phyloP scores from a whole-genome alignment of 2,888 invertebrate species.

The Aspidiotus rigidus region DNA sequence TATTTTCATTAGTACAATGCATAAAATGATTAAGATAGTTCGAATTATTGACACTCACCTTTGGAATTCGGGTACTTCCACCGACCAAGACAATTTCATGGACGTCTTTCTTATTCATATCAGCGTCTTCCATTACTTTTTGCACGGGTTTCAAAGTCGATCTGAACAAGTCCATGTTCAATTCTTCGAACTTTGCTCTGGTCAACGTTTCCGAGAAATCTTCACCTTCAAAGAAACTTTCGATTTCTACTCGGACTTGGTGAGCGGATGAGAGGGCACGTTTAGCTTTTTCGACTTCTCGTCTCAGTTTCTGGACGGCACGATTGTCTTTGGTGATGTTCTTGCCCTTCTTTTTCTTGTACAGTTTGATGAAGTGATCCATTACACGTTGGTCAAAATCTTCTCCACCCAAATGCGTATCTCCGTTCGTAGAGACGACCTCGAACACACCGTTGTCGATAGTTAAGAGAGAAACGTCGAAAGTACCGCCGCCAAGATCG shows the following conservation, averaged over 20 bases:
- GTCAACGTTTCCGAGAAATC: constrained; percentile 98
- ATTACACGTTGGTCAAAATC: constrained; percentile 97
- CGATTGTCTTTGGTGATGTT: constrained; percentile 90
- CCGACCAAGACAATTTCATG: constrained; percentile 98
- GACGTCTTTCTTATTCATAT: constrained; percentile 95
- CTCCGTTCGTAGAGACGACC: constrained; percentile 83
- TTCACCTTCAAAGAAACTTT: constrained; percentile 95
- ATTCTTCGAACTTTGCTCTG: constrained; percentile 95
- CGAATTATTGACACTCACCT: constrained; percentile 45
- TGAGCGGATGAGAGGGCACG: constrained; percentile 88
- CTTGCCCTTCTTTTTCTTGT: constrained; percentile 98
- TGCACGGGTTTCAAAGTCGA: constrained; percentile 91
- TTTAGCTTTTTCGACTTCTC: constrained; percentile 97
- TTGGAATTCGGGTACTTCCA: constrained; percentile 98
- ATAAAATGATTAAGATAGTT: background rate
- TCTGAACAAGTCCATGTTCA: constrained; percentile 87
- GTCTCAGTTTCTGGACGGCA: constrained; percentile 89
- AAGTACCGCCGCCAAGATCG: constrained; percentile 98
- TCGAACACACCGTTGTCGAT: constrained; percentile 99
- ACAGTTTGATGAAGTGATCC: constrained; percentile 97
- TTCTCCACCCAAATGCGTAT: constrained; percentile 97
- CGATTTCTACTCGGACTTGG: constrained; percentile 96
- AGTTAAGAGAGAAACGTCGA: constrained; percentile 94
- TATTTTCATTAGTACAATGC: background rate
- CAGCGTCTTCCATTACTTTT: constrained; percentile 95